phyloP scores from a whole-genome alignment of 2,113 vertebrate species.

The Glaucomys volans region DNA sequence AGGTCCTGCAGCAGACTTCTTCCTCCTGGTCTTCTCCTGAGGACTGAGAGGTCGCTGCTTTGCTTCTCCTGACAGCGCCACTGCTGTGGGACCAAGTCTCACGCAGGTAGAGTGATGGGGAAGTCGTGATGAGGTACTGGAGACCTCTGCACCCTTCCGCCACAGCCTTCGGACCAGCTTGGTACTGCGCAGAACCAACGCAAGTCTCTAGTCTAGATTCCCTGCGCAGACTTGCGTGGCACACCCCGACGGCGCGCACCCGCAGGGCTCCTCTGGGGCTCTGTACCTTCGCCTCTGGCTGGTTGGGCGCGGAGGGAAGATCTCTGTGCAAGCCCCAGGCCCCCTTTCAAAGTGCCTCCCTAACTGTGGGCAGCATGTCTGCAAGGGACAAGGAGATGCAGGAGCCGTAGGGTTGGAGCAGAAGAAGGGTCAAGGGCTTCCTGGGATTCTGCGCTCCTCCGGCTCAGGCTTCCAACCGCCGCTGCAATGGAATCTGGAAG shows the following conservation, averaged over 20 bases:
- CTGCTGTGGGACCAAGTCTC: not conserved
- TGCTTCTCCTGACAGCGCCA: not conserved
- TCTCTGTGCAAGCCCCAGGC: not conserved
- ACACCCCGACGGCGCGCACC: not conserved
- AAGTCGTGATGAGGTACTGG: not conserved
- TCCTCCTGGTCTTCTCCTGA: not conserved
- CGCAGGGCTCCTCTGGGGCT: not conserved
- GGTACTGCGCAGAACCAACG: not conserved
- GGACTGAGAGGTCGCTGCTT: not conserved
- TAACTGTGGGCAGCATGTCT: not conserved
- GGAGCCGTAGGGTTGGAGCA: not conserved
- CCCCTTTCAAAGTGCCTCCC: not conserved
- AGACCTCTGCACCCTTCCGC: fast-evolving
- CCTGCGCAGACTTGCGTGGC: not conserved
- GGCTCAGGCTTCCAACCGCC: not conserved
- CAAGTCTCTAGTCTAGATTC: not conserved
- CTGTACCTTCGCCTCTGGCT: not conserved
- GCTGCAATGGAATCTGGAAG: not conserved
- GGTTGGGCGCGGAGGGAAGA: not conserved
- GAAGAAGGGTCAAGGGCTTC: not conserved
- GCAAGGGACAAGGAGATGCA: not conserved
- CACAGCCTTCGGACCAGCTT: not conserved
- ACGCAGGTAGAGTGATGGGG: no score
- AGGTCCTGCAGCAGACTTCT: not conserved
- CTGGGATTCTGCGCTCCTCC: not conserved